Evolutionary conservation across 2,888 invertebrate species (phyloP).

Genomic region (Philonicus albiceps): DNA sequence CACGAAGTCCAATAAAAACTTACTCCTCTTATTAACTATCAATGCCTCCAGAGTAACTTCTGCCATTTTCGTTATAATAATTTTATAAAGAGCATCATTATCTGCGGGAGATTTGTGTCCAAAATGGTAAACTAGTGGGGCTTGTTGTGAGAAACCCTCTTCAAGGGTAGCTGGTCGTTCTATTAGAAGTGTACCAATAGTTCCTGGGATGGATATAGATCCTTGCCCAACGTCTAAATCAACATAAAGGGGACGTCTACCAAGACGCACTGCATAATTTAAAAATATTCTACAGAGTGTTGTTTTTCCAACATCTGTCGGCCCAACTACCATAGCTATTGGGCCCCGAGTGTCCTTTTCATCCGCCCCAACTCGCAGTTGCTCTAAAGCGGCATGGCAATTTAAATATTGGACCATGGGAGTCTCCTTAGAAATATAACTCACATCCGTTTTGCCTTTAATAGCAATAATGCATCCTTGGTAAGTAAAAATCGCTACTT

Average conservation of each 20-base stretch:
- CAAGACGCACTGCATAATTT: conserved; percentile 94
- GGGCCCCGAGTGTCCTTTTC: conserved; percentile 78
- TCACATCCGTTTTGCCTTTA: conserved; percentile 88
- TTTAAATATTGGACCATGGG: conserved; percentile 96
- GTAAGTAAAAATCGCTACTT: conserved; percentile 96
- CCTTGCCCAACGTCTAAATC: conserved; percentile 97
- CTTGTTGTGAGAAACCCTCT: conserved; percentile 93
- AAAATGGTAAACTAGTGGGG: conserved; percentile 92
- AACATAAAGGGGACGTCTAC: conserved; percentile 87
- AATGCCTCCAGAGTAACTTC: conserved; percentile 85
- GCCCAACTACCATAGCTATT: conserved; percentile 90
- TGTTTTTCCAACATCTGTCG: conserved; percentile 95
- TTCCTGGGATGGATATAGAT: conserved; percentile 89
- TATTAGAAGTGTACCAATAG: conserved; percentile 86
- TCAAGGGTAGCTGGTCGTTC: conserved; percentile 94
- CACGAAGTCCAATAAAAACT: conserved; percentile 44
- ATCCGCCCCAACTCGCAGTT: conserved; percentile 84
- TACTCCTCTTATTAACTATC: conserved; percentile 87
- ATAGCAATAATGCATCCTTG: conserved; percentile 90
- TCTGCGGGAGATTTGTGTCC: conserved; percentile 81
- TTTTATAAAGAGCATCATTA: conserved; percentile 85
- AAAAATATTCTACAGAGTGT: conserved; percentile 87
- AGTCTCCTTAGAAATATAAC: conserved; percentile 94
- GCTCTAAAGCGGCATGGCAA: conserved; percentile 93
- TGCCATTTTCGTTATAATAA: conserved; percentile 83